phyloP scores from a whole-genome alignment of 2,797 vertebrate species.

The Takifugu ocellatus region DNA sequence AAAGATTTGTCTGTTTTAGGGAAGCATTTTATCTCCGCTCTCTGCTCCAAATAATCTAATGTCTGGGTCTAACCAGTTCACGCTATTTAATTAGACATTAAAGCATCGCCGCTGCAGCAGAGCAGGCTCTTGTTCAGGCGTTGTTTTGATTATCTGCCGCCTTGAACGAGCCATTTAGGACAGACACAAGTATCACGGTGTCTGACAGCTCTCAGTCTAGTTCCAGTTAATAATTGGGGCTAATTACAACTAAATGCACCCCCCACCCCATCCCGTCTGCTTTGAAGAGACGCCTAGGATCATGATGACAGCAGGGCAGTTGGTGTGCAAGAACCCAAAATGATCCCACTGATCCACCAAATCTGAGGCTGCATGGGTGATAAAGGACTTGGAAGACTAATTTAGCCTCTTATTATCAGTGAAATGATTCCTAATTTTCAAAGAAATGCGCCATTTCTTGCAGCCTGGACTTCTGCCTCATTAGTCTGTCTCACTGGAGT shows the following conservation, averaged over 20 bases:
- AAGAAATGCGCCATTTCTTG: constrained; percentile 56
- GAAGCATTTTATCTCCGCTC: constrained; percentile 29
- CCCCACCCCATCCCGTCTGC: constrained; percentile 38
- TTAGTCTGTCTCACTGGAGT: constrained; percentile 36
- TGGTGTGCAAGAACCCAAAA: constrained; percentile 46
- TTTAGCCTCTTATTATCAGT: constrained; percentile 64
- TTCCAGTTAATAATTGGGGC: constrained; percentile 64
- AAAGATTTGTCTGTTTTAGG: constrained; percentile 48
- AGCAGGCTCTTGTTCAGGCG: constrained; percentile 17
- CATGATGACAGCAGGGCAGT: constrained; percentile 17
- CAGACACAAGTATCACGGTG: constrained; percentile 66
- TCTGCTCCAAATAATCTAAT: constrained; percentile 70
- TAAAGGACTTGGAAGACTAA: constrained; percentile 35
- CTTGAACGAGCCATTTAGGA: constrained; percentile 51
- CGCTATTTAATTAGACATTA: constrained; percentile 71
- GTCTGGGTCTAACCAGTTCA: constrained; percentile 74
- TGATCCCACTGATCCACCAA: constrained; percentile 74
- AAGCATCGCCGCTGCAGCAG: constrained; percentile 41
- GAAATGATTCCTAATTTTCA: constrained; percentile 75
- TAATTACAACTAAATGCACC: constrained; percentile 59
- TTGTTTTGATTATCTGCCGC: constrained; percentile 51
- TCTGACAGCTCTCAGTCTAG: constrained; percentile 73
- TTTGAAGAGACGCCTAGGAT: constrained; percentile 20
- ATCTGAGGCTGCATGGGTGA: constrained; percentile 48
- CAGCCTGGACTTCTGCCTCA: constrained; percentile 29